Evolutionary conservation across 2,888 invertebrate species (phyloP), one percentile per base, ranked within the genome.

Genomic region (Alsophila aescularia): DNA sequence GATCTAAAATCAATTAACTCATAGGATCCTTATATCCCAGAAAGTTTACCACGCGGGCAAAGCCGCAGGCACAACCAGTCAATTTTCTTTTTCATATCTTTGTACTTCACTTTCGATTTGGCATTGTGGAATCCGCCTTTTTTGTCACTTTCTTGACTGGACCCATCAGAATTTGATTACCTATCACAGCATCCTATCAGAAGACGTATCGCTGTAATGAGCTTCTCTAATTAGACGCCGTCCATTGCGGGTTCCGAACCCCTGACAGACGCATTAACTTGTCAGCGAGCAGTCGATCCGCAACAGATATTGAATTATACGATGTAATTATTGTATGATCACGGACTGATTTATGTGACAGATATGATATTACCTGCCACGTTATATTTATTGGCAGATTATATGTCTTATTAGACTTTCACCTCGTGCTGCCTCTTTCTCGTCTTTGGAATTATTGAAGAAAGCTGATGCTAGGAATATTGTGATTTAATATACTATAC

Each of bases 241-340:
- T 72, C 58, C 64, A 67, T 68, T 62, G 69, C 66, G 37, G 40
- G 54, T 54, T 69, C 69, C 62, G 64, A 67, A 40, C 57, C 49
- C 52, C 49, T 73, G 79, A 77, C 76, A 73, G 64, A 44, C 51
- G 71, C 61, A 79, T 78, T 79, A 77, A 75, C 71, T 70, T 75
- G 79, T 78, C 77, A 65, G 52, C 66, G 45, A 43, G 72, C 63
- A 67, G 63, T 66, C 67, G 64, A 69, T 62, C 51, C 50, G 50
- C 47, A 42, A 58, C 49, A 52, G 24, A 52, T 52, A 58, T 60
- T 58, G 56, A 60, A 58, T 64, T 58, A 62, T 58, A 47, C 57
- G 49, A 47, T 55, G 57, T 58, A 55, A 62, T 64, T 62, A 62
- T 58, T 55, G 55, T 56, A 56, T 56, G 55, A 56, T 56, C 41